Conservation (phyloP, 2,113 vertebrate species). For the Megalops atlanticus region DNA sequence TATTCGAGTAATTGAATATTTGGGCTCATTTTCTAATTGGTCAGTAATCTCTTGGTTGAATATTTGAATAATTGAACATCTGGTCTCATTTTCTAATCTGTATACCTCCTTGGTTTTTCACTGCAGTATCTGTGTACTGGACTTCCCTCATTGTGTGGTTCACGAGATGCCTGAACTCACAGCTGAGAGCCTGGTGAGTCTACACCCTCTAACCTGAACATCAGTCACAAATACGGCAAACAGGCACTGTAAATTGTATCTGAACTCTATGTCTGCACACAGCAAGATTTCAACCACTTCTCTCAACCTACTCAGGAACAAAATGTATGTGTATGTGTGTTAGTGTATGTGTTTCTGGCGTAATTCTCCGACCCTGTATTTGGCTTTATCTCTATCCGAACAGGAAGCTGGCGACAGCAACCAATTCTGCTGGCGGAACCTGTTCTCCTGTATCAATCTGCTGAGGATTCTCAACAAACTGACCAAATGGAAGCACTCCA, state of each 20-base stretch:
- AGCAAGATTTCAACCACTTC: background rate
- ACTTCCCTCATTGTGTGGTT: conserved; percentile 87
- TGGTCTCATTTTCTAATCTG: background rate
- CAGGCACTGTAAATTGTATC: too few species aligned
- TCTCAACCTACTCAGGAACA: background rate
- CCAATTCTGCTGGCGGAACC: conserved; percentile 96
- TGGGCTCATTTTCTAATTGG: background rate
- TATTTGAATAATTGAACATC: background rate
- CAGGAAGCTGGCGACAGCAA: conserved; percentile 91
- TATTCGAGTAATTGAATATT: background rate
- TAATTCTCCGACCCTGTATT: background rate
- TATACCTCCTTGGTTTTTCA: conserved; percentile 22
- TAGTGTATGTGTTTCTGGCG: background rate
- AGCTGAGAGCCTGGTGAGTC: conserved; percentile 90
- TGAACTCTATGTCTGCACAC: too few species aligned
- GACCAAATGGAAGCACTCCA: conserved; percentile 98
- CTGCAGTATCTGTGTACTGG: conserved; percentile 86
- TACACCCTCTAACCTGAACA: background rate
- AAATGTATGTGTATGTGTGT: background rate
- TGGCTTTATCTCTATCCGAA: conserved; percentile 28
- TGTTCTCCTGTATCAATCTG: conserved; percentile 95
- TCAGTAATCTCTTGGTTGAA: too few species aligned
- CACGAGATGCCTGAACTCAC: conserved; percentile 92
- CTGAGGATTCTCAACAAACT: conserved; percentile 93
- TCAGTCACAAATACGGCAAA: too few species aligned